A percentile compares a stretch with the other conserved stretches of the same genome.
Conservation (phyloP, 2,797 vertebrate species). For the Dendrocincla tyrannina region DNA sequence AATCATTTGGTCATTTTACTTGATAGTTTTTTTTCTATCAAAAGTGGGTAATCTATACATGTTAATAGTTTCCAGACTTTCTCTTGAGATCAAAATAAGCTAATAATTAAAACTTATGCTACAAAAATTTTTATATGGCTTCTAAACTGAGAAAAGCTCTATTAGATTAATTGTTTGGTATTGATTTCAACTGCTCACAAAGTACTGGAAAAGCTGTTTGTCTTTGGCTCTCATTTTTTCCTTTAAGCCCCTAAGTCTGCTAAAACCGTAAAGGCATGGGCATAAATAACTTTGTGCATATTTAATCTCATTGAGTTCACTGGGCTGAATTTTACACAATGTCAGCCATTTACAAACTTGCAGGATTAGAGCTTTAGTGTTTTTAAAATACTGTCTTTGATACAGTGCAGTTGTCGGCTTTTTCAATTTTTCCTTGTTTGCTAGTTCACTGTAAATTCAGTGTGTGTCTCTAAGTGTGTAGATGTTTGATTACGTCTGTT, state of each 20-base stretch:
- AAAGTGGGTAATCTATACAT: neutral
- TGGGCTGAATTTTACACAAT: neutral
- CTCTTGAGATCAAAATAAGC: neutral
- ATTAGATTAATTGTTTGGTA: neutral
- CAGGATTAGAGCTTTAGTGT: neutral
- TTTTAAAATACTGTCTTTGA: neutral
- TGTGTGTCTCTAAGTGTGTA: constrained; percentile 38
- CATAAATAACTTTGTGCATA: neutral
- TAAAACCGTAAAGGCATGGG: neutral
- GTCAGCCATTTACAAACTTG: neutral
- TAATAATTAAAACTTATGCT: neutral
- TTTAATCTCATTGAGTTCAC: neutral
- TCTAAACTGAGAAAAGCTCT: neutral
- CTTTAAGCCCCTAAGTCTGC: neutral
- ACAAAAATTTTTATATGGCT: neutral
- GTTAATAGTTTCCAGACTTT: neutral
- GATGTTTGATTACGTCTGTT: constrained; percentile 56
- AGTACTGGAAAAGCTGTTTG: neutral
- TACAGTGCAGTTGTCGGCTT: neutral
- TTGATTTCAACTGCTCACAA: neutral
- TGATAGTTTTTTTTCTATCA: neutral
- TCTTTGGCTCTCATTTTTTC: neutral
- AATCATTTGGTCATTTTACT: neutral
- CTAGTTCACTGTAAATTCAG: neutral
- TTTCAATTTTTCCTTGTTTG: constrained; percentile 1